Conservation (phyloP, 2,797 vertebrate genomes). For the Cossypha heuglini region DNA sequence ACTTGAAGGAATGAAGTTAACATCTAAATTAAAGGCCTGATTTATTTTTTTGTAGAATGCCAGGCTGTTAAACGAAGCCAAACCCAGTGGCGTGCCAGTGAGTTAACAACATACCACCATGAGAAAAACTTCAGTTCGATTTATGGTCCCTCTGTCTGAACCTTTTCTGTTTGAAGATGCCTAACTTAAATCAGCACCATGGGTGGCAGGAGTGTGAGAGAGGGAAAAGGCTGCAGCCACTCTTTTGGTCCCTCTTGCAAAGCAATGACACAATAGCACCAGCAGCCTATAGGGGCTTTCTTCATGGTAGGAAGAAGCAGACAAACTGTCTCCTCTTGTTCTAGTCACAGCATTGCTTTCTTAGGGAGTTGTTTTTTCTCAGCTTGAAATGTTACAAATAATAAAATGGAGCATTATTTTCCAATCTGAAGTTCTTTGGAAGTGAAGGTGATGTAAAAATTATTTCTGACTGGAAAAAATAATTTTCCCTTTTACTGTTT, state of each 20-base stretch:
- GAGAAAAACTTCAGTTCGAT: not conserved
- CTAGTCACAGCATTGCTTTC: not conserved
- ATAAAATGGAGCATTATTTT: not conserved
- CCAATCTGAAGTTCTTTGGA: not conserved
- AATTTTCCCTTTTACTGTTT: not conserved
- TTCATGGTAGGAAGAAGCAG: not conserved
- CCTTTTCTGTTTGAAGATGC: slow-evolving; percentile 31
- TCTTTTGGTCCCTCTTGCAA: not conserved
- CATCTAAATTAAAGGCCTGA: slow-evolving; percentile 2
- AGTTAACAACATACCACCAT: not conserved
- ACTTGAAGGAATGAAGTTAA: not conserved
- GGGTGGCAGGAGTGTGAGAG: not conserved
- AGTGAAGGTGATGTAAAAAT: not conserved
- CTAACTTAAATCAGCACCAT: not conserved
- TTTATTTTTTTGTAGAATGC: slow-evolving; percentile 8
- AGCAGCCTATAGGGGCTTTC: not conserved
- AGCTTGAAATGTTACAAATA: not conserved
- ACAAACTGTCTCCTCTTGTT: not conserved
- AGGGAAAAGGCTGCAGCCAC: not conserved
- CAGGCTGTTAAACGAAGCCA: slow-evolving; percentile 18
- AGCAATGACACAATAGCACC: not conserved
- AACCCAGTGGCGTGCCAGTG: not conserved
- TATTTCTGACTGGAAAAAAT: not conserved
- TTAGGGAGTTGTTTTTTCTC: not conserved
- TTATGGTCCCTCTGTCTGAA: slow-evolving; percentile 8